phyloP scores from a whole-genome alignment of 1,140 invertebrate species.

The Cephus cinctus region DNA sequence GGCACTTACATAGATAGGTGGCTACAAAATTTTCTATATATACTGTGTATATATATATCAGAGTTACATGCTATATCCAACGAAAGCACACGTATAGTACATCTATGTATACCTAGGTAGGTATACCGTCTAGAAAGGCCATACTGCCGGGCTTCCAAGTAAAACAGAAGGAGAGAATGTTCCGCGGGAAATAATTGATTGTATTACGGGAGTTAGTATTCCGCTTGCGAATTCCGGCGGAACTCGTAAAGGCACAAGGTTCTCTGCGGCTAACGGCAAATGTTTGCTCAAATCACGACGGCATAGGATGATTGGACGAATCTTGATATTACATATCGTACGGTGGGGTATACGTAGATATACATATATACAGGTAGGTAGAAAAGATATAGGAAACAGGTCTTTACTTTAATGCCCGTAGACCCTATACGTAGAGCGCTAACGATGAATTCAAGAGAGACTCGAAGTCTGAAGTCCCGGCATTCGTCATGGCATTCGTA shows the following conservation, averaged over 20 bases:
- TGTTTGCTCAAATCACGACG: slow-evolving; percentile 39
- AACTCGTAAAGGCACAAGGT: slow-evolving; percentile 24
- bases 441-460: too few relatives aligned
- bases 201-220: slow-evolving; percentile 55
- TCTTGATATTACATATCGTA: too few relatives aligned
- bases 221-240: slow-evolving; percentile 38
- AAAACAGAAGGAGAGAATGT: slow-evolving; percentile 45
- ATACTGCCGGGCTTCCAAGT: slow-evolving; percentile 20
- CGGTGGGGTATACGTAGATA: too few relatives aligned
- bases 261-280: slow-evolving; percentile 28
- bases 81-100: background rate
- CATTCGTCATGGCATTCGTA: too few relatives aligned
- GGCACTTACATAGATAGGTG: background rate
- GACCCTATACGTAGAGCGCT: too few relatives aligned
- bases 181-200: slow-evolving; percentile 52
- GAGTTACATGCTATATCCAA: too few relatives aligned
- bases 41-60: background rate
- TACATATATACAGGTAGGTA: too few relatives aligned
- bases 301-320: too few relatives aligned
- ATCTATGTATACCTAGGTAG: background rate
- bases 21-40: background rate
- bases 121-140: background rate
- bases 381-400: too few relatives aligned
- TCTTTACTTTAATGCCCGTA: too few relatives aligned
- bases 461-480: too few relatives aligned